Base-by-base conservation (phyloP, 2,797 vertebrate species). In the Epinephelus coioides region DNA sequence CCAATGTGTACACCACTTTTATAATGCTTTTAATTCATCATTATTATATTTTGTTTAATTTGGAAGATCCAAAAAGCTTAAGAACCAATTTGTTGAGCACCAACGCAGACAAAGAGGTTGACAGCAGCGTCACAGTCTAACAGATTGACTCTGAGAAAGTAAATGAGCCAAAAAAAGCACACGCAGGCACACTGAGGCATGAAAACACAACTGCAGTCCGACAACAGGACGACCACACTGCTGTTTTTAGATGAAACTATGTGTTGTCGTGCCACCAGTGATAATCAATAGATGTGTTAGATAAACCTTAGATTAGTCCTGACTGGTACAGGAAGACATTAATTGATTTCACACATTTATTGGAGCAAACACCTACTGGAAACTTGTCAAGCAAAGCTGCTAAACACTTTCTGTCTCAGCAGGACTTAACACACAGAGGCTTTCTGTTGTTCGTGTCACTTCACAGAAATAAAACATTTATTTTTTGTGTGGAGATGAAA, bases 101-200 rank as follows among this genome's bases (percentile, higher is more conserved):
- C 30, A 69, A 59, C 6, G 7, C 56, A 25, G 25, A 53, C 25
- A 34, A 25, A 81, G 38, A 73, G 56, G 78, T 76, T 69, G 59
- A 83, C 75, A 85, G 81, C 72, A 57, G 30, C 40, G 17, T 30
- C 74, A 69, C 79, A 71, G 67, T 89, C 78, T 81, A 82, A 87
- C 75, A 69, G 70, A 92, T 79, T 87, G 80, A 89, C 74, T 88
- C 73, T 5, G 78, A 67, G 74, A 69, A 84, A 90, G 86, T 85
- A 91, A 94, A 93, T 91, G 90, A 92, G 79, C 76, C 90, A 89
- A 80, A 89, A 72, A 72, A 89, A 84, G 47, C 46, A 21, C 27
- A 64, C 9, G 2, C 56, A 68, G 53, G 17, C 70, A 69, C 88
- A 89, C 2, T 71, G 73, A 89, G 61, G 88, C 85, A 89, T 90